A percentile compares a stretch with the other conserved stretches of the same genome.
Evolutionary conservation across 2,797 vertebrate species (phyloP).

Genomic region (Staurois parvus): DNA sequence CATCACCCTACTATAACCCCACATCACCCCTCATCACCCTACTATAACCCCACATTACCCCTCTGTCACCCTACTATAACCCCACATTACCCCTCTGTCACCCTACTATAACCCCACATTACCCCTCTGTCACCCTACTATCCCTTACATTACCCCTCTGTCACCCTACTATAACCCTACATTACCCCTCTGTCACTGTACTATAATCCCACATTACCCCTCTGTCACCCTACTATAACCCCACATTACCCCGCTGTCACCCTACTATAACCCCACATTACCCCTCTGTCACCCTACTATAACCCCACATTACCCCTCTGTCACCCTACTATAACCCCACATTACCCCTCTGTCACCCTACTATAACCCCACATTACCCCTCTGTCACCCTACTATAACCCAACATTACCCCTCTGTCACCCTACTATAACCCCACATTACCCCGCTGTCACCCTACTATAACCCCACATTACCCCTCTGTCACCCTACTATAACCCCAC

Average conservation of each 20-base stretch:
- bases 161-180: not conserved
- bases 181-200: not conserved
- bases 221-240: not conserved
- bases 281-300: not conserved
- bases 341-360: not conserved
- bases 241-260: too few relatives aligned
- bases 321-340: too few relatives aligned
- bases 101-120: too few relatives aligned
- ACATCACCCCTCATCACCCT: too few relatives aligned
- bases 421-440: not conserved
- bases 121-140: too few relatives aligned
- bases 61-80: not conserved
- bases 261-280: not conserved
- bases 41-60: not conserved
- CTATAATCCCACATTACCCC: not conserved
- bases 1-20: not conserved
- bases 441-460: not conserved
- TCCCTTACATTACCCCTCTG: too few relatives aligned
- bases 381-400: not conserved
- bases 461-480: not conserved
- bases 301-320: not conserved
- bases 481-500: not conserved
- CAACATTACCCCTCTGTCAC: not conserved
- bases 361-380: not conserved
- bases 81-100: not conserved